Base-by-base conservation (phyloP, 2,888 invertebrate species). In the Andrena praecox region DNA sequence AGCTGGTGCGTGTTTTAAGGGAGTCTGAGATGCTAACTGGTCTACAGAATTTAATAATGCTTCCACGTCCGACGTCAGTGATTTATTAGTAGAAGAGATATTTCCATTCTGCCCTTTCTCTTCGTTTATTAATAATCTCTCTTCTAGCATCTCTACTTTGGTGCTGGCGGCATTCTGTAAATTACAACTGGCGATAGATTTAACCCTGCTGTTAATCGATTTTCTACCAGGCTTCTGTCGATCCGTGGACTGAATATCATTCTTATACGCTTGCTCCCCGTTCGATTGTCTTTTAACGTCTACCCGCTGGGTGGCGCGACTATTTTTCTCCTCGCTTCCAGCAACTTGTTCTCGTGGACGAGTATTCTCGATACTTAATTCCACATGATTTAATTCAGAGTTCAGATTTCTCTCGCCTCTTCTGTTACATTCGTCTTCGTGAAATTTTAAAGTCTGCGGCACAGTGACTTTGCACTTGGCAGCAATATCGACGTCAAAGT, bases 1-100 rank as follows among this genome's bases (percentile, higher is more conserved):
- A 2, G 80, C 27, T 8, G 87, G 86, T n/a, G 81, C 52, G 29
- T 89, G 89, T 79, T 94, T 94, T 54, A 93, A 67, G 2, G 93
- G 93, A 8, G 93, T 93, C 33, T 91, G 90, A 0, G 67, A 69
- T 2, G 74, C 52, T 27, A 84, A 82, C 4, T 84, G 85, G 50
- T 81, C 77, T 20, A 20, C 24, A 6, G 67, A 27, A 48, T 73
- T 59, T 48, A 64, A 16, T 70, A 50, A 52, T 12, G 63, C 54
- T 6, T 62, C 35, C 4, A 29, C 20, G 59, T 80, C 74, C 1
- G 33, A 73, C 16, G 50, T 10, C 6, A 20, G 10, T 16, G 72
- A 62, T 66, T 63, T 66, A 48, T 56, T 63, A 0, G 8, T 54
- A 1, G 68, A 80, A 50, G 64, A 31, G 24, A 68, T n/a, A 64